Base-by-base conservation (phyloP, 2,888 invertebrate species). In the Scaptomyza caliginosa region DNA sequence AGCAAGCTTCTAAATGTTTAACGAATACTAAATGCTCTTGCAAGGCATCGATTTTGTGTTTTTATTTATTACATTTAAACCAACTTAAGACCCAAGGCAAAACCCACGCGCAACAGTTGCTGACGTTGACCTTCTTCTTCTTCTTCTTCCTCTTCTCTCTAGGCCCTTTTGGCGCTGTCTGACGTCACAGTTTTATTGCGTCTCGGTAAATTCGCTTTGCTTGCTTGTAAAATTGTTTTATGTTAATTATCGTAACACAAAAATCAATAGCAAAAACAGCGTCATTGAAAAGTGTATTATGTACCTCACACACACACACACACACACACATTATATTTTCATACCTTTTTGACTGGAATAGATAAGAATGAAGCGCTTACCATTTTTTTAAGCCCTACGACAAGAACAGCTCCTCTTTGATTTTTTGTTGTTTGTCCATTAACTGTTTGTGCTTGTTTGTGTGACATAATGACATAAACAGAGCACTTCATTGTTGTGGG, bases 161-260 rank as follows among this genome's bases (percentile, higher is more conserved):
- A 16, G 16, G 34, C 34, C 16, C 34, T 39, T 26, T 21, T 55
- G 26, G 32, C 45, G 10, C 45, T 13, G 50, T 49, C 30, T 69
- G 64, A 79, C 77, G 83, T 79, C 83, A 79, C 67, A 74, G 38
- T 54, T 76, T 49, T 63, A 79, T 66, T 82, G 50, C 79, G 83
- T 63, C 68, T 77, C 21, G 43, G 36, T 13, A 19, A 36, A 56
- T 58, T 65, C 32, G 49, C 65, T 65, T 69, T 52, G 34, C 11
- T 6, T 26, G 58, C 36, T 36, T 49, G 60, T 58, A 60, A 64
- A 62, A 48, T 57, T 67, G 46, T 73, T 63, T 50, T 65, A 82
- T 83, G 83, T 51, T 77, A 80, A 80, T 80, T 80, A 67, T 55
- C 58, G 30, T 13, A 54, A 21, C n/a, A 59, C 58, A 65, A 65